A percentile compares a stretch with the other conserved stretches of the same genome.
Conservation (phyloP, 2,888 invertebrate species). For the Choreutis nemorana region DNA sequence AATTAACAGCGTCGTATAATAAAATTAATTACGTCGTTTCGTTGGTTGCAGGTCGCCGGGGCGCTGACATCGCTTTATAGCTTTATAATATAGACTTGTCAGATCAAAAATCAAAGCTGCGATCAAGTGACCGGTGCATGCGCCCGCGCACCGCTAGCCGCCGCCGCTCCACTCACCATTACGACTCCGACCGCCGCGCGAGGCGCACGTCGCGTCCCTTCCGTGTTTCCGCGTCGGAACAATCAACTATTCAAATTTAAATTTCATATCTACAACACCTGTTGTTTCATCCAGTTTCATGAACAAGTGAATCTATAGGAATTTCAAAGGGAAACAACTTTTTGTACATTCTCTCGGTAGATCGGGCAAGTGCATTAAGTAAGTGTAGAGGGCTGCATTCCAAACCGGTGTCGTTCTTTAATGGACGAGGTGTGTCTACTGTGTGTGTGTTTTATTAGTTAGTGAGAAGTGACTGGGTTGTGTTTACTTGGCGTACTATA, state of each 20-base stretch:
- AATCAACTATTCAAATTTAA: slow-evolving; percentile 15
- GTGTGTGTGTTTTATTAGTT: slow-evolving; percentile 46
- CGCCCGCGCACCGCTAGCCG: slow-evolving; percentile 18
- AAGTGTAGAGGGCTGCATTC: slow-evolving; percentile 57
- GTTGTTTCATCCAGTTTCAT: slow-evolving; percentile 16
- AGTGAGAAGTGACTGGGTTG: slow-evolving; percentile 28
- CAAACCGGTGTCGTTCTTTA: slow-evolving; percentile 61
- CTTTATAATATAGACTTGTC: slow-evolving; percentile 7
- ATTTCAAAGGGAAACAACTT: slow-evolving; percentile 18
- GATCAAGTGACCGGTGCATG: slow-evolving; percentile 26
- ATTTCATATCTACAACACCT: slow-evolving; percentile 21
- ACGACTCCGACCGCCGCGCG: slow-evolving; percentile 30
- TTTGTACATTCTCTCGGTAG: slow-evolving; percentile 27
- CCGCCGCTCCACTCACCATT: slow-evolving; percentile 21
- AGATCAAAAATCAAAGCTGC: slow-evolving; percentile 37
- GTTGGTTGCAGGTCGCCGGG: slow-evolving; percentile 16
- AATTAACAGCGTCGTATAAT: neutral
- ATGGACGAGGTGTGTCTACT: slow-evolving; percentile 56
- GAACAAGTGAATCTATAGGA: slow-evolving; percentile 20
- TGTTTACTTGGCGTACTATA: slow-evolving; percentile 18
- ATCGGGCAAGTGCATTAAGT: slow-evolving; percentile 48
- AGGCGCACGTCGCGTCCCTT: slow-evolving; percentile 21
- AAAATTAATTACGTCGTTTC: slow-evolving; percentile 7
- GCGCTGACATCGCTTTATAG: slow-evolving; percentile 4
- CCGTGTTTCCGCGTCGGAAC: slow-evolving; percentile 13